Percentiles rank a stretch among this genome's conserved stretches.
These are phyloP conservation scores for Ypsolopha sequella DNA, from an alignment of 2,888 invertebrate genomes.

Conservation along the genomic window DNA sequence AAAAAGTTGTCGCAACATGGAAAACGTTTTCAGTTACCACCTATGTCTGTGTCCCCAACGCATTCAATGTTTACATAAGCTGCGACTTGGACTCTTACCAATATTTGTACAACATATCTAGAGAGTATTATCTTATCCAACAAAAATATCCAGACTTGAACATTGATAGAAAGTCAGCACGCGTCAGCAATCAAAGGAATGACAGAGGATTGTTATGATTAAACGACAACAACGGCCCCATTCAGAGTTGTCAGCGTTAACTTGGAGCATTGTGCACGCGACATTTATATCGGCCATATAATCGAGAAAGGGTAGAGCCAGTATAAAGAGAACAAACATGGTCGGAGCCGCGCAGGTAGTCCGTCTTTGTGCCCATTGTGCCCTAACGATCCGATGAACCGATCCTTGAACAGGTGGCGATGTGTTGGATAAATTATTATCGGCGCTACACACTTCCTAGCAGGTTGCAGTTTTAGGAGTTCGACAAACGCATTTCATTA, in stretches of 20 bases:
- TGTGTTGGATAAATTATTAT: constrained; percentile 16
- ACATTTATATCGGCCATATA: constrained; percentile 44
- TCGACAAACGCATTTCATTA: constrained; percentile 56
- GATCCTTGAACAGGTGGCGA: constrained; percentile 44
- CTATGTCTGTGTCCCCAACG: constrained; percentile 18
- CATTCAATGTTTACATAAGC: background rate
- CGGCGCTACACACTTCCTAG: constrained; percentile 24
- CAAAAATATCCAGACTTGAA: constrained; percentile 28
- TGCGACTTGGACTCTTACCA: background rate
- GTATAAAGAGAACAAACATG: constrained; percentile 21
- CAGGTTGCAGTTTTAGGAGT: constrained; percentile 51
- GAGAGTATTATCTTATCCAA: background rate
- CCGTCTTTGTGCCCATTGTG: constrained; percentile 33
- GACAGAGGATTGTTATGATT: constrained; percentile 44
- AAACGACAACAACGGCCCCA: constrained; percentile 24
- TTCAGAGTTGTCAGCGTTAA: constrained; percentile 29
- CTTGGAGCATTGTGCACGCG: constrained; percentile 44
- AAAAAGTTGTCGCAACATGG: constrained; percentile 19
- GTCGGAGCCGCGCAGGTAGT: constrained; percentile 40
- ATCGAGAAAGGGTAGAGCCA: constrained; percentile 36
- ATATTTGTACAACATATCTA: constrained; percentile 22
- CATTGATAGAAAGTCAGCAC: constrained; percentile 43
- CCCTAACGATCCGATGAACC: constrained; percentile 50
- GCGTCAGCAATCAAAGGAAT: constrained; percentile 31
- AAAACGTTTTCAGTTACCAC: constrained; percentile 31